Evolutionary conservation across 2,113 vertebrate genomes (phyloP), one percentile per base, ranked within the genome.

Genomic region (Paradisaea rubra): DNA sequence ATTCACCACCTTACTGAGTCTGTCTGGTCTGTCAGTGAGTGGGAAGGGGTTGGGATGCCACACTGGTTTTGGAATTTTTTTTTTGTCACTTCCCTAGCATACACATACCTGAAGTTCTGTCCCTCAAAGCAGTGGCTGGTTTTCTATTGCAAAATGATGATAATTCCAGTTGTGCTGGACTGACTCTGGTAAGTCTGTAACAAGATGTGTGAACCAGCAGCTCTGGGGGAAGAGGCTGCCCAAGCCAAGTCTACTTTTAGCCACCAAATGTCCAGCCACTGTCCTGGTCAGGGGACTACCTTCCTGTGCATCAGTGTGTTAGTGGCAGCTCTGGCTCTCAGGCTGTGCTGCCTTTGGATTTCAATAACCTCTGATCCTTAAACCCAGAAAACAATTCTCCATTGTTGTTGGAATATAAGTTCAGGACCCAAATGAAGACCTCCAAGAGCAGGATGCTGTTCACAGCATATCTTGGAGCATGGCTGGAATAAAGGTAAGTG

Each of bases 1-100:
- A 19, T 91, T 91, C 25, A 85, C 83, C 88, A 93, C 91, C 91
- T 69, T 78, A 66, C 60, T 69, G 93, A 80, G 88, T 97, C 85
- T 95, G 95, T 71, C 78, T 96, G 60, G 49, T 94, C 92, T 97
- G 82, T 93, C 73, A 39, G 78, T 72, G 59, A 77, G 35, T 47
- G 56, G 77, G 95, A 63, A 78, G 65, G 63, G 65, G 15, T 8
- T 82, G 80, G 70, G 80, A 64, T 65, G 13, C 10, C 65, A 60
- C 39, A 57, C 42, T 64, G 24, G 8, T 57, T 20, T 3, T 8
- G 57, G 71, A 9, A 2, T 7, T 52, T 7, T 21, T 12, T 68
- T 60, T 28, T 20, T 0, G 25, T 61, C 41, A 16, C 37, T 85
- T 79, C 31, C 8, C 5, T 83, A 30, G 53, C 30, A 3, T 24